Base-by-base conservation (phyloP, 2,888 invertebrate species). In the Eupithecia pulchellata region DNA sequence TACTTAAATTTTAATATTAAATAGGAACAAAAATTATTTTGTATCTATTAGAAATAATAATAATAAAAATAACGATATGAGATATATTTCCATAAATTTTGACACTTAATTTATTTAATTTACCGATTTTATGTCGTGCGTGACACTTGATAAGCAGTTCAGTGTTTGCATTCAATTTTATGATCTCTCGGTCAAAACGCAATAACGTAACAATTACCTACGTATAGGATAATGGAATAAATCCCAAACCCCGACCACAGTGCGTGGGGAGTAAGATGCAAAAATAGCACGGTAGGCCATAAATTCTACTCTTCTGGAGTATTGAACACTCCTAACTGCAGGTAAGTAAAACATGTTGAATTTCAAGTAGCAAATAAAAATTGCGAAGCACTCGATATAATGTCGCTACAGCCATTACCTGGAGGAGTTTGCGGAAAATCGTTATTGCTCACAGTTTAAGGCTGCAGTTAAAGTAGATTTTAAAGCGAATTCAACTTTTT, bases 371-470 rank as follows among this genome's bases (percentile, higher is more conserved):
- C 84, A 79, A 87, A 84, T 80, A 80, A 80, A 82, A 86, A 85
- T 86, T 83, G 82, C 84, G 82, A 86, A 85, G 84, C 81, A 84
- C 82, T 84, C 82, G 81, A 85, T 86, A 85, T 83, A 84, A 84
- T 79, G 81, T 82, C 79, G 85, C 84, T 81, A 81, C 83, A 78
- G 81, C 87, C 85, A 87, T 89, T 88, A 87, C 87, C 84, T 87
- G 82, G 75, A 81, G 81, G 80, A 85, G 86, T 87, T 87, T 86
- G 85, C 83, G 85, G 86, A 82, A 88, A 88, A 89, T 86, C 85
- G 88, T 88, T 89, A 88, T 86, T 84, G 84, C 86, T 86, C 82
- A 82, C 83, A 78, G 75, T 72, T 69, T 78, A 68, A 65, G 79
- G 72, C 70, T 67, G 34, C 4, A 78, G 57, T 20, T 65, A 69